A percentile compares a stretch with the other conserved stretches of the same genome.
These are phyloP conservation scores for Dissostichus mawsoni DNA, from an alignment of 2,113 vertebrate genomes.

Conservation along the genomic window DNA sequence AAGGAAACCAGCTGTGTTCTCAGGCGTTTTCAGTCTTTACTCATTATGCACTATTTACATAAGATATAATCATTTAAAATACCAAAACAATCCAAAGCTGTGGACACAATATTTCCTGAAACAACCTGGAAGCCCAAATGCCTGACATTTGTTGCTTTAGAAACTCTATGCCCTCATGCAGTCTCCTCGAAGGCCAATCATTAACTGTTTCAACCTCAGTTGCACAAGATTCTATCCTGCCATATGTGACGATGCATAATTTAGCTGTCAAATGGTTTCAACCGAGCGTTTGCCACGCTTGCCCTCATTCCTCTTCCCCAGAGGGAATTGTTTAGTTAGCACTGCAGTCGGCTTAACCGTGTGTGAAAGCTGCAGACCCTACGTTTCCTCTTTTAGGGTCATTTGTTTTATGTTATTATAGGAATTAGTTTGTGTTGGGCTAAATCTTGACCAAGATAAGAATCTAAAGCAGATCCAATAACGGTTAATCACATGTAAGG, in stretches of 20 bases:
- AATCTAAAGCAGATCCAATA: neutral
- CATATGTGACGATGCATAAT: slow-evolving; percentile 86
- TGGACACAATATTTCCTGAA: slow-evolving; percentile 36
- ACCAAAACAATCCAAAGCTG: slow-evolving; percentile 34
- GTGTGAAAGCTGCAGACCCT: neutral
- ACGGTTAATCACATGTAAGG: neutral
- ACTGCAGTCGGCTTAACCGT: neutral
- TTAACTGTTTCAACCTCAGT: slow-evolving; percentile 80
- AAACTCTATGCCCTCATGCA: slow-evolving; percentile 67
- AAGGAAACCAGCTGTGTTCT: slow-evolving; percentile 9
- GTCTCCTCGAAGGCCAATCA: slow-evolving; percentile 77
- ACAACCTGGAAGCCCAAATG: slow-evolving; percentile 29
- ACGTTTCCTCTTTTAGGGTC: neutral
- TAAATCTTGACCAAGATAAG: neutral
- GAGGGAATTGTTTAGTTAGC: slow-evolving; percentile 57
- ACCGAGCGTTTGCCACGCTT: slow-evolving; percentile 64
- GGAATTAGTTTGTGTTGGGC: neutral
- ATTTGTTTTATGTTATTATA: neutral
- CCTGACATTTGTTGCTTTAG: slow-evolving; percentile 62
- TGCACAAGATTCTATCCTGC: slow-evolving; percentile 71
- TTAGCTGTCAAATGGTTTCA: slow-evolving; percentile 72
- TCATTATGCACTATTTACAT: slow-evolving; percentile 12
- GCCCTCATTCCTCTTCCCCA: slow-evolving; percentile 73
- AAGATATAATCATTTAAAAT: slow-evolving; percentile 24
- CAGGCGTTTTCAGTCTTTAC: neutral